Conservation (phyloP, 2,797 vertebrate genomes). For the Myotis pilosus region DNA sequence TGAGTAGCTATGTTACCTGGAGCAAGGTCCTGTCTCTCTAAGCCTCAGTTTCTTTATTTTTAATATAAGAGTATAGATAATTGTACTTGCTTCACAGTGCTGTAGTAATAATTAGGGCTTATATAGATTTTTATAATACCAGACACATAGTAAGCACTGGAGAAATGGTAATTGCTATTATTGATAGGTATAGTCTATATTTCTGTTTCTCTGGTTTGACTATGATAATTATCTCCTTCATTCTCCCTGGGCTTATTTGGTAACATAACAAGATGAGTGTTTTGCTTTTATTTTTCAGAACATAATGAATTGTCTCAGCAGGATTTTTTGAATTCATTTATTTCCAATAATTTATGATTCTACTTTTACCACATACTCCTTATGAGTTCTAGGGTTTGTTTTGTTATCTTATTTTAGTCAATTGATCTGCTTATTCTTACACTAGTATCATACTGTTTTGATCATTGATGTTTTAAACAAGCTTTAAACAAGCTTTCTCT, state of each 20-base stretch:
- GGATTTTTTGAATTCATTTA: not conserved
- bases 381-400: not conserved
- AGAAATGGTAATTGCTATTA: not conserved
- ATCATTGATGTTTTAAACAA: conserved; percentile 31
- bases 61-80: not conserved
- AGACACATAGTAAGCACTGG: not conserved
- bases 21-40: not conserved
- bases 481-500: not conserved
- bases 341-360: not conserved
- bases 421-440: not conserved
- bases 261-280: not conserved
- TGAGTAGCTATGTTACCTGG: not conserved
- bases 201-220: not conserved
- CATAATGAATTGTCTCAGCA: not conserved
- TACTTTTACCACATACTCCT: not conserved
- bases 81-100: not conserved
- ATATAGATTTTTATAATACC: not conserved
- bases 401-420: not conserved
- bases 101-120: not conserved
- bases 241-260: not conserved
- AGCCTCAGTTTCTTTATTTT: not conserved
- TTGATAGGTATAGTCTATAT: not conserved
- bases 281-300: not conserved
- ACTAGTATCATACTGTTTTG: not conserved
- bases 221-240: not conserved